Base-by-base conservation (phyloP, 2,113 vertebrate species). In the Ahaetulla prasina region DNA sequence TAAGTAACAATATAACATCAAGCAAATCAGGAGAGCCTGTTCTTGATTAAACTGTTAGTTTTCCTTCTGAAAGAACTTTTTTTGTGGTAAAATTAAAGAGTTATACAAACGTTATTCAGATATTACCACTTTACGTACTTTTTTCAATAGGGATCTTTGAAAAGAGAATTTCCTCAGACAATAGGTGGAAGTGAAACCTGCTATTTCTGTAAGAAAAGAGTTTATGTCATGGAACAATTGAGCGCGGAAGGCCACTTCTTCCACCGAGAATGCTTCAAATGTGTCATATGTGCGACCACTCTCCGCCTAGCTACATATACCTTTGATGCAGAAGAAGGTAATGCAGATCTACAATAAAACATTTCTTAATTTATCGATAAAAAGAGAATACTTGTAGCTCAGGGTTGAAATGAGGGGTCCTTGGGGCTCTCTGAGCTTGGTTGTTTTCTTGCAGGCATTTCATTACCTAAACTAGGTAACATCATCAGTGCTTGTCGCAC, bases 221-320 rank as follows among this genome's bases (percentile, higher is more conserved):
- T 99, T 25, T 99, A 99, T 0, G 98, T 99, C 93, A 98, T 99
- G 97, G 99, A 99, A 97, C 95, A 98, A 55, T 97, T 99, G 94
- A 98, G 98, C 5, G 98, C 98, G 0, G 99, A 99, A 94, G 99
- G 99, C 1, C 97, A 98, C 92, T 99, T 98, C 97, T 99, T 99
- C 96, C 99, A 99, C 94, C 97, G 99, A 16, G 99, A 99, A 93
- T 99, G 99, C 93, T 99, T 99, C 96, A 98, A 98, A 97, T 99
- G 99, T 93, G 97, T 98, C 3, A 93, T 98, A 93, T 99, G 99
- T 39, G 96, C 97, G 63, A 97, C 98, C 27, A 97, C 98, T 2
- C 97, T 99, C 94, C 97, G 98, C 27, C 97, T 98, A 95, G 98
- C 98, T 30, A 97, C 97, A 35, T 99, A 99, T 0, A 97, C 98